phyloP scores from a whole-genome alignment of 1,140 invertebrate species.

The Eumeta japonica region DNA sequence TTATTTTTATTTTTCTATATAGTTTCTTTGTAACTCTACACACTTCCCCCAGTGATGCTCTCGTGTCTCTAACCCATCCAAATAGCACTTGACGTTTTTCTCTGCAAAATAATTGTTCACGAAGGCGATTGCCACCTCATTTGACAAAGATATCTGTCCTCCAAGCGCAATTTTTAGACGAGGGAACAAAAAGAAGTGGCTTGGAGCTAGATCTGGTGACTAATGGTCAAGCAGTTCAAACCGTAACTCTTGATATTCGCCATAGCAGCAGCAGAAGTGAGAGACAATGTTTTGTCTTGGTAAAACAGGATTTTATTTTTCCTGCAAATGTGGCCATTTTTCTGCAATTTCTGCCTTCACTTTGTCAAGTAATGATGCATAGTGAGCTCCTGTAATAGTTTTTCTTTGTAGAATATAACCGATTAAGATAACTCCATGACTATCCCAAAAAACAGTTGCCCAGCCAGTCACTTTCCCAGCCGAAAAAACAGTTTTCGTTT shows the following conservation, averaged over 20 bases:
- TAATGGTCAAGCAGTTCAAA: conserved; percentile 42
- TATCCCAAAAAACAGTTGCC: conserved; percentile 7
- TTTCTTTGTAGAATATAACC: conserved; percentile 32
- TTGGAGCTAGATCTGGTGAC: conserved; percentile 18
- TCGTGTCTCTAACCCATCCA: conserved; percentile 10
- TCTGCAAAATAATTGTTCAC: conserved; percentile 5
- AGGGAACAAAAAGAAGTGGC: conserved; percentile 31
- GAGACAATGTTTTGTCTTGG: conserved; percentile 21
- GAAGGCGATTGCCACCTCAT: conserved; percentile 13
- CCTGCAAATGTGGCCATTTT: conserved; percentile 6
- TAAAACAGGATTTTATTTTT: conserved; percentile 13
- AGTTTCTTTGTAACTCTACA: conserved; percentile 15
- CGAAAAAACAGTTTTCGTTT: conserved; percentile 9
- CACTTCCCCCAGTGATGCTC: conserved; percentile 16
- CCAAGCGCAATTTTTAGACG: conserved; percentile 13
- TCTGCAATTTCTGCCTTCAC: conserved; percentile 12
- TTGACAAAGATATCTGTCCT: conserved; percentile 18
- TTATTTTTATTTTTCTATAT: conserved; percentile 18
- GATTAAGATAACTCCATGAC: conserved; percentile 9
- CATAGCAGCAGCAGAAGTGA: conserved; percentile 20
- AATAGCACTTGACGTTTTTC: conserved; percentile 8
- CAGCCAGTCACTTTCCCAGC: conserved; percentile 9
- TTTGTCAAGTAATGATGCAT: conserved; percentile 15
- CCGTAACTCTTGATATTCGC: conserved; percentile 27
- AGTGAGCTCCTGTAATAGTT: conserved; percentile 21